Base-by-base conservation (phyloP, 2,888 invertebrate genomes). In the Malthinus seriepunctatus region DNA sequence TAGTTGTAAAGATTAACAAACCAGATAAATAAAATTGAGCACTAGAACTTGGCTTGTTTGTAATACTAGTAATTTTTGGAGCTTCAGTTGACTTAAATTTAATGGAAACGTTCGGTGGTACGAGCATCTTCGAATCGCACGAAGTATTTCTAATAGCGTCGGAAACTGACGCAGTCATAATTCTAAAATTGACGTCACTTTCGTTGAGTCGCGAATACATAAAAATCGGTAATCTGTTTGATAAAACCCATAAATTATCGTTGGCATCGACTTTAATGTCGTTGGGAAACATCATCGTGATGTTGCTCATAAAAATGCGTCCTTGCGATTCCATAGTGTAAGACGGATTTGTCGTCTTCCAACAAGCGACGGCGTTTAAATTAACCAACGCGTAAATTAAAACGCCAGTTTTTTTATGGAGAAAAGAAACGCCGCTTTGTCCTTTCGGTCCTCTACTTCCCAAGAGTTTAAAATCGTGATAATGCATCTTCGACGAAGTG, bases 241-340 rank as follows among this genome's bases (percentile, higher is more conserved):
- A 89, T 0, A 91, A 73, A 1, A 90, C 87, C 90, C 90, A 91
- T 1, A 91, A 73, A 37, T 84, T 88, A 9, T 87, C 84, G 6
- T 88, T 82, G 23, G 82, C 82, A 64, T 91, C 90, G 0, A 91
- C 88, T 76, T 90, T 91, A 1, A 91, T 82, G 65, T 91, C 91
- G 48, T 88, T 89, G 1, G 91, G 90, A 68, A 90, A 91, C 1
- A 90, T 81, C 87, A 91, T 86, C 1, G 87, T 86, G 1, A 80
- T 82, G 56, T 88, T 84, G 69, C 85, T 88, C 85, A 86, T 86
- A 62, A 85, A 89, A 48, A 91, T 84, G 35, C 88, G 80, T 3
- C 88, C 89, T 72, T 90, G 90, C 7, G 88, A 86, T 63, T 86
- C 84, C 78, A 86, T 85, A 4, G 81, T 83, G 69, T 90, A 90